Percentiles rank a stretch among this genome's conserved stretches.
These are phyloP conservation scores for Sula dactylatra DNA, from an alignment of 2,113 vertebrate genomes.

Conservation along the genomic window DNA sequence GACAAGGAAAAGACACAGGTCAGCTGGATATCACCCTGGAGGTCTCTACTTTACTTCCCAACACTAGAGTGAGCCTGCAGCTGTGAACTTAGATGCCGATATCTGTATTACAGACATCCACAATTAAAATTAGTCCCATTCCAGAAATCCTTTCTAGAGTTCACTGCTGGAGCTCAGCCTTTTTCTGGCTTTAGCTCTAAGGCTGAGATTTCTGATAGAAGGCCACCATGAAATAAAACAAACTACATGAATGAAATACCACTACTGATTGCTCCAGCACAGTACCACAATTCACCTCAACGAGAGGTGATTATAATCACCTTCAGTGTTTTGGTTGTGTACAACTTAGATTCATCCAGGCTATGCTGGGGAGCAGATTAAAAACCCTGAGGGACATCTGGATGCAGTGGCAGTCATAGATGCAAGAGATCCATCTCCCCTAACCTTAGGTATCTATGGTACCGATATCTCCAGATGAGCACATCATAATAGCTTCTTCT, in stretches of 20 bases:
- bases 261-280: neutral
- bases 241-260: neutral
- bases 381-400: neutral
- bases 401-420: neutral
- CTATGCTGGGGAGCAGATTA: neutral
- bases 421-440: neutral
- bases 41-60: neutral
- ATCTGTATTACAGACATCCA: neutral
- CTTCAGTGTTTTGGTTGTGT: neutral
- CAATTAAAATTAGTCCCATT: neutral
- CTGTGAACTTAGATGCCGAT: neutral
- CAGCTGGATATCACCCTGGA: neutral
- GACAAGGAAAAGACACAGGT: neutral
- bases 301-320: neutral
- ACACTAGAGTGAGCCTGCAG: neutral
- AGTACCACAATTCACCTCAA: no score
- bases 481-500: neutral
- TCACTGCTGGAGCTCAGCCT: neutral
- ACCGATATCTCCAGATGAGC: neutral
- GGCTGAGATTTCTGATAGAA: neutral
- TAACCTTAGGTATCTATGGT: neutral
- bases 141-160: neutral
- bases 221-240: neutral
- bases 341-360: neutral
- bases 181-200: neutral